Conservation (phyloP, 2,888 invertebrate genomes). For the Unio pictorum region DNA sequence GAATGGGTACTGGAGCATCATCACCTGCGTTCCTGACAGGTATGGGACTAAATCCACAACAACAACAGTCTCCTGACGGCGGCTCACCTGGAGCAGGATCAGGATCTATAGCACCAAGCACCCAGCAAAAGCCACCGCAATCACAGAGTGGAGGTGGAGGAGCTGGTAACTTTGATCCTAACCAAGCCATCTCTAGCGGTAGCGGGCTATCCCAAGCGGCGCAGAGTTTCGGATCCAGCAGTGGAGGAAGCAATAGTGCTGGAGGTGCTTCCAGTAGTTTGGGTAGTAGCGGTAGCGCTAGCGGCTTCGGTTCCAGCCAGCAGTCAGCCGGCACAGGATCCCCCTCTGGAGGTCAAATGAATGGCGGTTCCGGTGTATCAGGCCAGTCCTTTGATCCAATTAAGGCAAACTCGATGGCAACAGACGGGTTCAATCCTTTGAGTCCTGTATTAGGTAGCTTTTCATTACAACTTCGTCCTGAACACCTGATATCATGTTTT, state of each 20-base stretch:
- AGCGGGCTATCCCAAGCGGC: neutral
- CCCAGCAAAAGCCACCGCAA: constrained; percentile 1
- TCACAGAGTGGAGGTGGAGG: constrained; percentile 1
- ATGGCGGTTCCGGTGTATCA: constrained; percentile 13
- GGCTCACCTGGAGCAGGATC: constrained; percentile 4
- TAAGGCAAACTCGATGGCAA: constrained; percentile 35
- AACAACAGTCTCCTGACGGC: constrained; percentile 15
- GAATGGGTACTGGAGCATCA: constrained; percentile 27
- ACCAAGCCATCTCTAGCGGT: neutral
- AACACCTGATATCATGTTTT: too few species aligned
- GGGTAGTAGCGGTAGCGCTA: constrained; percentile 3
- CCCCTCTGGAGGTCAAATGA: neutral
- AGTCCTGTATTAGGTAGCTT: constrained; percentile 38
- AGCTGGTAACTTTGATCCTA: neutral
- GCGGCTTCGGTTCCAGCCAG: constrained; percentile 9
- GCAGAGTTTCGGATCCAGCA: constrained; percentile 5
- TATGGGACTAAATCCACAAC: constrained; percentile 36
- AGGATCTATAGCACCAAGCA: neutral
- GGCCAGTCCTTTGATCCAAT: constrained; percentile 31
- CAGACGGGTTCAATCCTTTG: constrained; percentile 41
- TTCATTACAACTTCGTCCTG: neutral
- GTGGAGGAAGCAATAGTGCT: constrained; percentile 17
- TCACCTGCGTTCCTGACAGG: constrained; percentile 39
- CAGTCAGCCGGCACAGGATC: constrained; percentile 3
- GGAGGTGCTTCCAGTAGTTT: constrained; percentile 5